Percentiles rank a stretch among this genome's conserved stretches.
Evolutionary conservation across 2,113 vertebrate species (phyloP).

Genomic region (Cavia aperea): DNA sequence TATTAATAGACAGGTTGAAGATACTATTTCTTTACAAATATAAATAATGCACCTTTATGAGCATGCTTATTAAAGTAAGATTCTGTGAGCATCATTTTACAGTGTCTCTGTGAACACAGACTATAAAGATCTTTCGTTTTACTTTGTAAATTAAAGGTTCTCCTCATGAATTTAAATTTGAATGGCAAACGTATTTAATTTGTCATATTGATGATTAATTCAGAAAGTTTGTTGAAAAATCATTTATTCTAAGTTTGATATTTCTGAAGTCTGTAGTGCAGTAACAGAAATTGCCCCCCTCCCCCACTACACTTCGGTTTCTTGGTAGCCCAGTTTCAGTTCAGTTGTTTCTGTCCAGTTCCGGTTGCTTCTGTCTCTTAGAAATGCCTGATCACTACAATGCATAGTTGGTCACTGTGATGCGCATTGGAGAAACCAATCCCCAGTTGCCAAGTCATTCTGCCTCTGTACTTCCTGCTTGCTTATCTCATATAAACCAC

Average conservation of each 20-base stretch:
- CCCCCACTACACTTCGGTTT: not conserved
- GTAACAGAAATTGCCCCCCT: not conserved
- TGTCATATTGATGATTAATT: not conserved
- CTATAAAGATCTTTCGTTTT: not conserved
- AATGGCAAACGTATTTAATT: not conserved
- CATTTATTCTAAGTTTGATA: not conserved
- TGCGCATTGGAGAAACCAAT: not conserved
- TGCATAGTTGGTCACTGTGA: not conserved
- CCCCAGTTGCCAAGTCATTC: not conserved
- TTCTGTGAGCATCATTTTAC: not conserved
- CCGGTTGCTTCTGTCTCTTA: not conserved
- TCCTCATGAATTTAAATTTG: not conserved
- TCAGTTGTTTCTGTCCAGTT: not conserved
- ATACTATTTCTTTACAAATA: not conserved
- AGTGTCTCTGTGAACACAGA: not conserved
- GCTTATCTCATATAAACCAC: not conserved
- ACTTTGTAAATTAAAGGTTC: not conserved
- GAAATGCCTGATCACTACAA: not conserved
- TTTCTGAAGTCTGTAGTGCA: not conserved
- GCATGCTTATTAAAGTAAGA: not conserved
- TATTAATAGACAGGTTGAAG: not conserved
- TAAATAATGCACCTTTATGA: not conserved
- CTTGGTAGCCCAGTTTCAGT: not conserved
- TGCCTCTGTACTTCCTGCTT: not conserved
- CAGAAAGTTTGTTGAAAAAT: not conserved